A percentile compares a stretch with the other conserved stretches of the same genome.
Conservation (phyloP, 2,888 invertebrate genomes). For the Sinelater perroti region DNA sequence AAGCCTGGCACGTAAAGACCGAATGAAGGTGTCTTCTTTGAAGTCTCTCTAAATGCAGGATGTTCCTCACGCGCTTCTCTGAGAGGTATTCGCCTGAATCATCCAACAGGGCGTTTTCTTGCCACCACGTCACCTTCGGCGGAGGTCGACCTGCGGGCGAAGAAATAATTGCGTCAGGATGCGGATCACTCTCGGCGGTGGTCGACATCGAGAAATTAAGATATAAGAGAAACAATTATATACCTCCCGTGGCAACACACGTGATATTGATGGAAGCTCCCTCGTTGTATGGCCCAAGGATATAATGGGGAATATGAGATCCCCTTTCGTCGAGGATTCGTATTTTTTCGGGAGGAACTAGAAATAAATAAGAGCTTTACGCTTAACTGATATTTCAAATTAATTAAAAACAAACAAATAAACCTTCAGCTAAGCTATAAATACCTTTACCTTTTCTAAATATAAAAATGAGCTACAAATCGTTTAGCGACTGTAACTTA, state of each 20-base stretch:
- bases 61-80: conserved; percentile 73
- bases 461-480: too few relatives aligned
- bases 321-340: conserved; percentile 83
- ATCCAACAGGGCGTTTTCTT: conserved; percentile 73
- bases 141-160: conserved; percentile 75
- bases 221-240: too few relatives aligned
- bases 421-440: too few relatives aligned
- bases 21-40: conserved; percentile 72
- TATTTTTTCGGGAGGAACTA: conserved; percentile 84
- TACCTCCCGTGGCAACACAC: conserved; percentile 88
- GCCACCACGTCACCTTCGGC: conserved; percentile 80
- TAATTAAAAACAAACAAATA: too few relatives aligned
- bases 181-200: not conserved
- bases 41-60: conserved; percentile 72
- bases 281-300: conserved; percentile 86
- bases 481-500: too few relatives aligned
- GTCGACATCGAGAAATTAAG: too few relatives aligned
- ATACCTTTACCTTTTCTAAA: too few relatives aligned
- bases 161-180: not conserved
- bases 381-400: too few relatives aligned
- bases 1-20: conserved; percentile 75
- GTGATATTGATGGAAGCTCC: conserved; percentile 83
- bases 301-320: conserved; percentile 76
- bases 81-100: conserved; percentile 73
- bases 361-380: too few relatives aligned